Conservation (phyloP, 2,888 invertebrate species). For the Caprella mutica region DNA sequence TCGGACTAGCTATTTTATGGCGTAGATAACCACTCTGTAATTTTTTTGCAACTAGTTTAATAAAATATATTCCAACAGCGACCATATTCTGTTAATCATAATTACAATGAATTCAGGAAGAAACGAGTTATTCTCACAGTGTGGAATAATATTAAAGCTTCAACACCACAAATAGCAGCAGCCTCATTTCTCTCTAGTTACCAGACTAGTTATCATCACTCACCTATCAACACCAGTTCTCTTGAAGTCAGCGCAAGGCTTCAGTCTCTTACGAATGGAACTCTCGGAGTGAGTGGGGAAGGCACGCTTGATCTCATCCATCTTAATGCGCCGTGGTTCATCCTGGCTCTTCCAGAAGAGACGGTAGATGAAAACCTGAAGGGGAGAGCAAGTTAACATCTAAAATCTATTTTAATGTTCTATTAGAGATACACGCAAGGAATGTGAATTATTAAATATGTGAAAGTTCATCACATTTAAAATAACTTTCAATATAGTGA, state of each 20-base stretch:
- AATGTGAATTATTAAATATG: background rate
- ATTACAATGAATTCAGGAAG: no score
- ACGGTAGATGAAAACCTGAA: conserved; percentile 91
- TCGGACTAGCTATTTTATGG: no score
- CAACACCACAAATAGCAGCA: no score
- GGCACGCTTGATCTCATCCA: conserved; percentile 96
- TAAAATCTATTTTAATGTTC: no score
- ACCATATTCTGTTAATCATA: no score
- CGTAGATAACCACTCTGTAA: no score
- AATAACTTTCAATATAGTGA: background rate
- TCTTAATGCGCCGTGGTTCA: conserved; percentile 81
- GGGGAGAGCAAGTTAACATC: no score
- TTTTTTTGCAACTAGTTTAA: no score
- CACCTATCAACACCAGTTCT: conserved; percentile 58
- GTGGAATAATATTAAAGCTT: no score
- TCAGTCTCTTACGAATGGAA: conserved; percentile 88
- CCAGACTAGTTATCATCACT: background rate
- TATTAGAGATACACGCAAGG: background rate
- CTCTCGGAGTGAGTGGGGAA: conserved; percentile 97
- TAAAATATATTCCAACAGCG: no score
- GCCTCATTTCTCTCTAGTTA: no score
- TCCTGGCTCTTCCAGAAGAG: conserved; percentile 93
- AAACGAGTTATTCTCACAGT: no score
- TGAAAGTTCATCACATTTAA: background rate
- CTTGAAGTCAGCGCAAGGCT: conserved; percentile 95